Evolutionary conservation across 1,140 invertebrate genomes (phyloP).

Genomic region (Halictus rubicundus): DNA sequence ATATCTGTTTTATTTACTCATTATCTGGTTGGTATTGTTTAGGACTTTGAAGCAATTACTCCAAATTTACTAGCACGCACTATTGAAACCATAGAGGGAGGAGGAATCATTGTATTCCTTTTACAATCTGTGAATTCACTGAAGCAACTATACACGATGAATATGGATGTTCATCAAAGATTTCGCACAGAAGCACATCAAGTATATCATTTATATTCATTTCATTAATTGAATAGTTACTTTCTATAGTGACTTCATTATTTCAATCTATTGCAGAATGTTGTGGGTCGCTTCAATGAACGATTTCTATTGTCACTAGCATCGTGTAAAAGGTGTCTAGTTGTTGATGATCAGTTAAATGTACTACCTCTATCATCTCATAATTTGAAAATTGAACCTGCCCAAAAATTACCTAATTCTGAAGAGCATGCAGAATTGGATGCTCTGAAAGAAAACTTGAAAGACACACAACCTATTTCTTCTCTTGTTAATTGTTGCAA

Average conservation of each 20-base stretch:
- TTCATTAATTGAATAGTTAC: not conserved
- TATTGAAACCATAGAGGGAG: constrained; percentile 99
- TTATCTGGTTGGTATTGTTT: constrained; percentile 62
- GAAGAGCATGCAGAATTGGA: constrained; percentile 83
- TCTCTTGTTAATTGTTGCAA: constrained; percentile 94
- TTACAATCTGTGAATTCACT: constrained; percentile 93
- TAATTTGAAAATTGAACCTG: constrained; percentile 88
- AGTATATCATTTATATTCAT: constrained; percentile 46
- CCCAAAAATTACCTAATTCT: constrained; percentile 79
- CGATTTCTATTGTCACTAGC: constrained; percentile 95
- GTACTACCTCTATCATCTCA: constrained; percentile 96
- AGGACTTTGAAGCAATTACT: constrained; percentile 99
- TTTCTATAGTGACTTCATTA: constrained; percentile 1
- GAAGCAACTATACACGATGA: constrained; percentile 97
- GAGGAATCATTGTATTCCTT: constrained; percentile 95
- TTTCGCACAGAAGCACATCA: constrained; percentile 96
- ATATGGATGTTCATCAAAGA: constrained; percentile 99
- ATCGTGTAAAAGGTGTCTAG: constrained; percentile 92
- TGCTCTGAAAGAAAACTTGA: constrained; percentile 88
- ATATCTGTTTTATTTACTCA: not conserved
- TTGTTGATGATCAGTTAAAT: constrained; percentile 96
- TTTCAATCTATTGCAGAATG: constrained; percentile 79
- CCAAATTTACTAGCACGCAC: constrained; percentile 98
- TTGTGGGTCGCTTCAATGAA: constrained; percentile 98
- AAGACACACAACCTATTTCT: constrained; percentile 95